Conservation (phyloP, 2,888 invertebrate species). For the Acrobasis repandana region DNA sequence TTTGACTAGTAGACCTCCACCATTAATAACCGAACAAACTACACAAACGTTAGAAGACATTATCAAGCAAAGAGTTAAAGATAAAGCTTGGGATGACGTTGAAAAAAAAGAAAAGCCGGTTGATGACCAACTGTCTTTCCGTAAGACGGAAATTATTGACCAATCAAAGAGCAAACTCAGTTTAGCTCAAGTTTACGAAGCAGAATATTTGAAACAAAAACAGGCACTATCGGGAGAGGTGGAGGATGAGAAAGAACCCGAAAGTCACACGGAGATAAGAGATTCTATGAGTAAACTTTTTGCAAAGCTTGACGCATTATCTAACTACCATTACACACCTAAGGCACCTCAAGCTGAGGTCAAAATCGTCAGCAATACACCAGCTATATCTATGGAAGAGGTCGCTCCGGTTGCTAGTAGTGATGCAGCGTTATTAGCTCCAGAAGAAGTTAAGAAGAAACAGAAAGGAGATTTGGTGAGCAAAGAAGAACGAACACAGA, state of each 20-base stretch:
- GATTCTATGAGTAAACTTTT: slow-evolving; percentile 90
- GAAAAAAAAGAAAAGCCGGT: slow-evolving; percentile 92
- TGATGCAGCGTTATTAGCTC: slow-evolving; percentile 93
- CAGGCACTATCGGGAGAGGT: slow-evolving; percentile 80
- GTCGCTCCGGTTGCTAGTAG: slow-evolving; percentile 95
- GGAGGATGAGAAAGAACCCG: slow-evolving; percentile 86
- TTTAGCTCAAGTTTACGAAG: slow-evolving; percentile 96
- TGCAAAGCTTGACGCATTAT: slow-evolving; percentile 93
- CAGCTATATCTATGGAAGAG: slow-evolving; percentile 97
- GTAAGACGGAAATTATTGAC: slow-evolving; percentile 93
- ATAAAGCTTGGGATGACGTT: slow-evolving; percentile 97
- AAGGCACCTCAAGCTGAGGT: slow-evolving; percentile 93
- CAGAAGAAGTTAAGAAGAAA: slow-evolving; percentile 92
- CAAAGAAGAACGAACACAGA: slow-evolving; percentile 90
- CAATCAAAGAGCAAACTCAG: slow-evolving; percentile 97
- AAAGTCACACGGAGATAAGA: slow-evolving; percentile 90
- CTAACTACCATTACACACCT: slow-evolving; percentile 97
- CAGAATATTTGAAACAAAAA: slow-evolving; percentile 89
- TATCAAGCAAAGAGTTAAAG: slow-evolving; percentile 95
- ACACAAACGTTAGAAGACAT: slow-evolving; percentile 94
- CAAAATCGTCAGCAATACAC: slow-evolving; percentile 94
- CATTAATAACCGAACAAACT: slow-evolving; percentile 95
- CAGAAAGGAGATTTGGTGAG: slow-evolving; percentile 83
- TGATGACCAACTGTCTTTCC: slow-evolving; percentile 91
- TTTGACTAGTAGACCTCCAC: slow-evolving; percentile 91